Percentiles rank a stretch among this genome's conserved stretches.
Conservation (phyloP, 2,888 invertebrate genomes). For the Agriopis aurantiaria region DNA sequence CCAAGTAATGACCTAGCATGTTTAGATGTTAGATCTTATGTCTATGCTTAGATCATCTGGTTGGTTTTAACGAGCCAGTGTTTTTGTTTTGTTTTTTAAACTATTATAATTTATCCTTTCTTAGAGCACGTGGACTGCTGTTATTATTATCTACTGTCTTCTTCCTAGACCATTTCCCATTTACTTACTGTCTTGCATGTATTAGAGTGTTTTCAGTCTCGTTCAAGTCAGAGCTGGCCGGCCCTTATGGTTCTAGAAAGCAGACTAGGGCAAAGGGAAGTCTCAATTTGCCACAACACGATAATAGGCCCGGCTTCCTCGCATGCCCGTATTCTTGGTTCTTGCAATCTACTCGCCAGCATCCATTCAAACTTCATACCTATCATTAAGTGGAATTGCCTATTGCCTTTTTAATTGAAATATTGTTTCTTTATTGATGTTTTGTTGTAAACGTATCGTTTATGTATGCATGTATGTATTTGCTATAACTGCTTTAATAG, state of each 20-base stretch:
- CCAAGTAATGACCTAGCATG: too few relatives aligned
- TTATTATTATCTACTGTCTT: too few relatives aligned
- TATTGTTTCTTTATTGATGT: slow-evolving; percentile 22
- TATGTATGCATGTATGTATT: too few relatives aligned
- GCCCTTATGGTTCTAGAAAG: slow-evolving; percentile 1
- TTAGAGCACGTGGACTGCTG: too few relatives aligned
- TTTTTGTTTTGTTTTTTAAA: too few relatives aligned
- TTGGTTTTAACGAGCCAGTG: too few relatives aligned
- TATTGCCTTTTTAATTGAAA: slow-evolving; percentile 23
- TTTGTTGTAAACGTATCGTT: background rate
- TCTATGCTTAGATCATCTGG: too few relatives aligned
- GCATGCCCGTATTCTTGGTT: slow-evolving; percentile 56
- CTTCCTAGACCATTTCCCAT: too few relatives aligned
- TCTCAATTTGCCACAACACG: slow-evolving; percentile 70
- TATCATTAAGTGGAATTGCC: slow-evolving; percentile 22
- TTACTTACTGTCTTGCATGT: too few relatives aligned
- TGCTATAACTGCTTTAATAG: background rate
- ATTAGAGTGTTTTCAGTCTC: background rate
- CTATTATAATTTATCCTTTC: too few relatives aligned
- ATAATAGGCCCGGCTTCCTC: slow-evolving; percentile 57
- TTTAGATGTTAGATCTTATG: too few relatives aligned
- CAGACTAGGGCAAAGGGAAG: slow-evolving; percentile 65
- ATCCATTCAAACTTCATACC: slow-evolving; percentile 7
- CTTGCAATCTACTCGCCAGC: slow-evolving; percentile 7
- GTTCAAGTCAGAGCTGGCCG: background rate